Percentiles rank a stretch among this genome's conserved stretches.
These are phyloP conservation scores for Mythimna albipuncta DNA, from an alignment of 2,888 invertebrate genomes.

Conservation along the genomic window DNA sequence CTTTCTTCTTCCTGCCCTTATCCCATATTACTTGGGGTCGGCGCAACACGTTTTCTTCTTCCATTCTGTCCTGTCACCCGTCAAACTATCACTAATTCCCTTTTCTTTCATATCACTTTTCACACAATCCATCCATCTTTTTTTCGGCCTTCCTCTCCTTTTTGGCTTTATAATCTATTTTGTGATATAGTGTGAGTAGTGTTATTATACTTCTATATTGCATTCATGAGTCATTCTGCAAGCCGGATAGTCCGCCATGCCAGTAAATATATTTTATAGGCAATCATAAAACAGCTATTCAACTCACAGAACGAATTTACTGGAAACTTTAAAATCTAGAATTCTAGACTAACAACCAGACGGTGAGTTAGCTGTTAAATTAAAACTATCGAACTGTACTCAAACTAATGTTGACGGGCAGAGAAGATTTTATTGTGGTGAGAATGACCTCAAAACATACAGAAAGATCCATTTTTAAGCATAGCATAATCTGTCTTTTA, in stretches of 20 bases:
- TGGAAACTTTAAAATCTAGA: slow-evolving; percentile 25
- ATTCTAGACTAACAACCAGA: slow-evolving; percentile 39
- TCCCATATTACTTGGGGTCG: too few species aligned
- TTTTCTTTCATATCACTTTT: too few species aligned
- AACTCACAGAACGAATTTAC: slow-evolving; percentile 8
- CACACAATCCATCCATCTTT: too few species aligned
- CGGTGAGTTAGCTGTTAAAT: slow-evolving; percentile 33
- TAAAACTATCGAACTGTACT: slow-evolving; percentile 28
- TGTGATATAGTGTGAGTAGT: too few species aligned
- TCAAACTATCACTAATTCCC: too few species aligned
- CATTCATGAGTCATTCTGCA: neutral
- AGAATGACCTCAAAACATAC: neutral
- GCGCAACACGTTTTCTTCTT: too few species aligned
- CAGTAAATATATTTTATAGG: slow-evolving; percentile 32
- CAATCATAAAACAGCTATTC: slow-evolving; percentile 21
- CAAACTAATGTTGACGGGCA: slow-evolving; percentile 4
- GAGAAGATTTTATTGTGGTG: neutral
- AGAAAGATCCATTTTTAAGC: too few species aligned
- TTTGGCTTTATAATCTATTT: too few species aligned
- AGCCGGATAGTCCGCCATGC: neutral
- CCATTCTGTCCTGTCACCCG: too few species aligned
- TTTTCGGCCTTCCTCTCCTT: too few species aligned
- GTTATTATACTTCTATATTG: neutral
- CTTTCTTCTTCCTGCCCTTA: too few species aligned
- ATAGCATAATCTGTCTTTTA: too few species aligned